Base-by-base conservation (phyloP, 2,113 vertebrate species). In the Pelecanoides urinatrix region DNA sequence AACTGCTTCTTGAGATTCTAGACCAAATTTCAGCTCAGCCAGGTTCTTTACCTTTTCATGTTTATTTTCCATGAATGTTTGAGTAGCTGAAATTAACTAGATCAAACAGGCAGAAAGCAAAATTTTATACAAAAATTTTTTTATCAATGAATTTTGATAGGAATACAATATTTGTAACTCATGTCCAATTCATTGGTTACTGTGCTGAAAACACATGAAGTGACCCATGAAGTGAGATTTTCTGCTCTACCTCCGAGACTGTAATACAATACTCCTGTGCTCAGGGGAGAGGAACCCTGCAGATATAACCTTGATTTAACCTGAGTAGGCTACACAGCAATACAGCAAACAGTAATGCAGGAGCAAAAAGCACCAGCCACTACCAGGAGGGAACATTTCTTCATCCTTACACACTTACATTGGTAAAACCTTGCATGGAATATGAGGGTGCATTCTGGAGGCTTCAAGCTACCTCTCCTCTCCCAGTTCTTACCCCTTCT, bases 11-110 rank as follows among this genome's bases (percentile, higher is more conserved):
- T 49, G 12, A 75, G 17, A 91, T 81, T 84, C 73, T 87, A 75
- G 30, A 63, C 10, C 6, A 74, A 92, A 75, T 80, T 83, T 88
- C 34, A 68, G 6, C 42, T 94, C 75, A 80, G 45, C 0, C 16
- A 53, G 4, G 8, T 59, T 78, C 26, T 92, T 74, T 63, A 71
- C 29, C n/a, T 81, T 90, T 85, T 50, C 17, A 10, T 78, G 38
- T 96, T 89, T 94, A 42, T 84, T 91, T 96, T 94, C 86, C 50
- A 94, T 86, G 50, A 92, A 94, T 95, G 32, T 74, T 55, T 94
- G 72, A 96, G 56, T 52, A 96, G 47, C 14, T 77, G 47, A 91
- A 59, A 92, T 84, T 73, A 79, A 88, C 72, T 77, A 84, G 36
- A 68, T 72, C 56, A 59, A 94, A 72, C 34, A 85, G 38, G 7